These are phyloP conservation scores for Adoxophyes honmai DNA, from an alignment of 1,140 invertebrate genomes.

Conservation along the genomic window DNA sequence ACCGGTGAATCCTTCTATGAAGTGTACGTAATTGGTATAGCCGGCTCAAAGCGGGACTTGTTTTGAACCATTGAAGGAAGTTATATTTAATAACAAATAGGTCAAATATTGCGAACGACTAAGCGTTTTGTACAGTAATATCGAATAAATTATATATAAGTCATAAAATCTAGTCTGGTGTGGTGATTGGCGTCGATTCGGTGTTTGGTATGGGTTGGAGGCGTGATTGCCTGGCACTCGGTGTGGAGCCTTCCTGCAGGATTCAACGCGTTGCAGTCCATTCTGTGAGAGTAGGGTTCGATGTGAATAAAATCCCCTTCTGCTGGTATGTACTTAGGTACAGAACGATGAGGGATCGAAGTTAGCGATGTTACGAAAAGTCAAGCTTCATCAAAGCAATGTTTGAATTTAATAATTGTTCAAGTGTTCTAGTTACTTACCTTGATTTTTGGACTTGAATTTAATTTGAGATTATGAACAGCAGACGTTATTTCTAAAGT, in stretches of 20 bases:
- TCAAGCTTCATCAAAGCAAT: too few species aligned
- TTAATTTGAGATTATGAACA: too few species aligned
- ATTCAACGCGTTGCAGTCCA: too few species aligned
- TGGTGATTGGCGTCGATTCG: conserved; percentile 40
- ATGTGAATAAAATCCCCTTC: too few species aligned
- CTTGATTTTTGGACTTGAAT: too few species aligned
- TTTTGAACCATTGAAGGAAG: conserved; percentile 43
- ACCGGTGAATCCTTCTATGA: conserved; percentile 67
- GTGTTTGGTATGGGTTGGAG: conserved; percentile 28
- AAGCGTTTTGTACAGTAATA: conserved; percentile 75
- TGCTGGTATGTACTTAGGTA: too few species aligned
- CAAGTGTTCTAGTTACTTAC: too few species aligned
- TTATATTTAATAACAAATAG: conserved; percentile 47
- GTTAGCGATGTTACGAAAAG: too few species aligned
- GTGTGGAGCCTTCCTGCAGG: conserved; percentile 20
- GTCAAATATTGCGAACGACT: conserved; percentile 65
- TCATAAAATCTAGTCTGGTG: conserved; percentile 58
- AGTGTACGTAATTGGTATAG: conserved; percentile 64
- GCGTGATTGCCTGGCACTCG: conserved; percentile 44
- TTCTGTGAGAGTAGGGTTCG: too few species aligned
- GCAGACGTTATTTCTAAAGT: too few species aligned
- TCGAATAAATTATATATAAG: conserved; percentile 54
- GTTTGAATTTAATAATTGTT: too few species aligned
- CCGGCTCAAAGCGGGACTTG: conserved; percentile 59
- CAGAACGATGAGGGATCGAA: too few species aligned